phyloP scores from a whole-genome alignment of 2,797 vertebrate species.

The Rallus crepitans region DNA sequence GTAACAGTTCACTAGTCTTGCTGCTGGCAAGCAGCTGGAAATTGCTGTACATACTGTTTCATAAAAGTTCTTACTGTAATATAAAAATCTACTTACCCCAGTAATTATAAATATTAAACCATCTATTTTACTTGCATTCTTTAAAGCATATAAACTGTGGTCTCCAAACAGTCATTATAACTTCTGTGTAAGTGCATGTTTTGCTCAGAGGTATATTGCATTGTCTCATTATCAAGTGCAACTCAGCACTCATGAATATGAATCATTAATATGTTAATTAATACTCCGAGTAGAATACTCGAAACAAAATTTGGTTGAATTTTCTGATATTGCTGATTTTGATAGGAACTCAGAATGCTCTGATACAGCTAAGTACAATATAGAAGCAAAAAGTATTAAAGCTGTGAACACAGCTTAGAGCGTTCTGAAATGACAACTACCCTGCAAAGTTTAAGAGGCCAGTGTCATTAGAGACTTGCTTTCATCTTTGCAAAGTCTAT shows the following conservation, averaged over 20 bases:
- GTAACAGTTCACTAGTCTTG: background rate
- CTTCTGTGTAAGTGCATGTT: background rate
- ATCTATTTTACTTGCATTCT: background rate
- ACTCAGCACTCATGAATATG: background rate
- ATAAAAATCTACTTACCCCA: constrained; percentile 7
- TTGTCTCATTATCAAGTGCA: constrained; percentile 13
- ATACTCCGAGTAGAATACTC: background rate
- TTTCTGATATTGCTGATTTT: background rate
- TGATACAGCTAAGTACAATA: background rate
- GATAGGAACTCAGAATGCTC: background rate
- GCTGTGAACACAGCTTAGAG: background rate
- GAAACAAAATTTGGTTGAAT: background rate
- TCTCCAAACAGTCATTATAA: background rate
- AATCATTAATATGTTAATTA: background rate
- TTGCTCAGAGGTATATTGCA: background rate
- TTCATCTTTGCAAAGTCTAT: background rate
- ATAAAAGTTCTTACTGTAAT: constrained; percentile 25
- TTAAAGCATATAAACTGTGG: background rate
- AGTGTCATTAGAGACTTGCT: background rate
- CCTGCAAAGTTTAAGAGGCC: background rate
- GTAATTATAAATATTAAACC: constrained; percentile 55
- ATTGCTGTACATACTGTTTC: background rate
- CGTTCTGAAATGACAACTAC: background rate
- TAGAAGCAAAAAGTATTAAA: background rate
- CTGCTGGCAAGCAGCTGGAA: background rate